Evolutionary conservation across 2,888 invertebrate species (phyloP), one percentile per base, ranked within the genome.

Genomic region (Rotaria magnacalcarata): DNA sequence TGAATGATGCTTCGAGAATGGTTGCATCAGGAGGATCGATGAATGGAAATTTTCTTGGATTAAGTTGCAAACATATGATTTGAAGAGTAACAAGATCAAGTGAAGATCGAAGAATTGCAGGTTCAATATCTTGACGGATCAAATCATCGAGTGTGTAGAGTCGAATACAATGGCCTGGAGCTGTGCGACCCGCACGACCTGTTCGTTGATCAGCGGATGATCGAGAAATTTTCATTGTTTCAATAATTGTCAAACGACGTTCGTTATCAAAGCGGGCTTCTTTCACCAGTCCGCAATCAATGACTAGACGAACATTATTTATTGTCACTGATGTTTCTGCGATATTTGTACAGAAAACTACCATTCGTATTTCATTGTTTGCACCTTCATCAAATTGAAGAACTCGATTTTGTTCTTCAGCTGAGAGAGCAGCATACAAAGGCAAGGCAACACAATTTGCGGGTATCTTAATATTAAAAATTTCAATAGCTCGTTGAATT

Each of bases 31-130:
- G 85, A 11, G 24, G 43, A 67, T 85, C 85, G 4, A 85, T 47
- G 8, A 85, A 85, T 0, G 85, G 85, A 34, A 85, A 85, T 47
- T n/a, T 34, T 4, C 27, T 10, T 52, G 85, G 85, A n/a, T 85
- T n/a, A 1, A 85, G 2, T 47, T 54, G 11, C 7, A 85, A 67
- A 60, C 58, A 24, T 6, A 85, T 27, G 1, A 85, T 14, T 47
- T 60, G 85, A n/a, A 85, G 56, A 34, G 19, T 4, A 41, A 24
- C 43, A 16, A 19, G 75, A 75, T 75, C 75, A 75, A 75, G 75
- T 41, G 75, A 75, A 11, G 43, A 41, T 43, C 75, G 75, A 41
- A 75, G 19, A 43, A 75, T 75, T 75, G 19, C 75, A 1, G 75
- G 75, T 75, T 75, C 75, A 3, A 43, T 75, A 0, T 75, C 75